These are phyloP conservation scores for Acanthococcus lagerstroemiae DNA, from an alignment of 2,888 invertebrate genomes.

Conservation along the genomic window DNA sequence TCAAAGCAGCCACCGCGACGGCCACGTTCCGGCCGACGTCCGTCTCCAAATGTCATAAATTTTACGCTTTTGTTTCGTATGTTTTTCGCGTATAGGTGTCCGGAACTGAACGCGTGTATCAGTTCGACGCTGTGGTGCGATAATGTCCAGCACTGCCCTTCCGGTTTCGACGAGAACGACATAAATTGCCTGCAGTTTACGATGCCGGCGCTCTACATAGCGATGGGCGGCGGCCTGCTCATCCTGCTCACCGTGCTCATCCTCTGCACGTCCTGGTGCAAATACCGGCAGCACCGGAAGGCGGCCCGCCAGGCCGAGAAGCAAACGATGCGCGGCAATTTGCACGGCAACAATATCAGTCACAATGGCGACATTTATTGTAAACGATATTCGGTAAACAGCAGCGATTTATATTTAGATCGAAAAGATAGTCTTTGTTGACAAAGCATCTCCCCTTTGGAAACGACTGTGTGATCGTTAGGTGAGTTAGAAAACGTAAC, in stretches of 20 bases:
- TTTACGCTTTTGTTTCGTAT: too few relatives aligned
- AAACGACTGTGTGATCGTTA: slow-evolving; percentile 24
- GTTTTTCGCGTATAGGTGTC: slow-evolving; percentile 65
- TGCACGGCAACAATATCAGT: slow-evolving; percentile 11
- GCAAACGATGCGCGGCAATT: slow-evolving; percentile 9
- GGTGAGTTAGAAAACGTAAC: too few relatives aligned
- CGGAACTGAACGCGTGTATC: slow-evolving; percentile 70
- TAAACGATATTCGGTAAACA: slow-evolving; percentile 22
- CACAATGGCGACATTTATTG: slow-evolving; percentile 24
- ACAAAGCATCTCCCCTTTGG: slow-evolving; percentile 42
- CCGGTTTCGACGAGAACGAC: slow-evolving; percentile 70
- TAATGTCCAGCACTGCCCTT: slow-evolving; percentile 66
- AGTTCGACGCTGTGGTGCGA: slow-evolving; percentile 71
- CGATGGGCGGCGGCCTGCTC: slow-evolving; percentile 53
- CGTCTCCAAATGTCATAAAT: too few relatives aligned
- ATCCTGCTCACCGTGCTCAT: slow-evolving; percentile 51
- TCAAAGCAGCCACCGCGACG: too few relatives aligned
- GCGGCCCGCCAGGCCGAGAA: slow-evolving; percentile 34
- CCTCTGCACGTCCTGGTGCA: slow-evolving; percentile 49
- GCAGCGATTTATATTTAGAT: slow-evolving; percentile 43
- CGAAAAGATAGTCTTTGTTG: slow-evolving; percentile 65
- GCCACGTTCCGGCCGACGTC: too few relatives aligned
- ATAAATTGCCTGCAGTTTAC: slow-evolving; percentile 61
- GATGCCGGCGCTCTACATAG: slow-evolving; percentile 56
- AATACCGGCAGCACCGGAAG: slow-evolving; percentile 32